Evolutionary conservation across 1,140 invertebrate genomes (phyloP), one percentile per base, ranked within the genome.

Genomic region (Brachionus angularis): DNA sequence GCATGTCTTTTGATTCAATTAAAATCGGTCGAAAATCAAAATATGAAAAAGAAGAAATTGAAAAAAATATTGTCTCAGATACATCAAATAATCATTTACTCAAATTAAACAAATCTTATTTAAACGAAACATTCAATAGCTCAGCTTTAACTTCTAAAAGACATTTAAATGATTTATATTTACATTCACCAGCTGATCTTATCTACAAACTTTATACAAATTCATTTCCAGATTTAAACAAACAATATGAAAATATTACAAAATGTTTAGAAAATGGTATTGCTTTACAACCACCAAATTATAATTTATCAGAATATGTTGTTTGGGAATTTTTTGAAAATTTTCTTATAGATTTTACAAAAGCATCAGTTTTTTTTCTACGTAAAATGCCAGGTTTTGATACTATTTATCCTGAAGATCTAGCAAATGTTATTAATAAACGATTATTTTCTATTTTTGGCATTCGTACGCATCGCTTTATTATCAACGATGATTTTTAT

Each of bases 1-100:
- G 79, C 5, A 80, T 80, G 79, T 74, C 78, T 12, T 52, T 79
- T 5, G 77, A 79, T 53, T 77, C 78, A 16, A 55, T 36, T 21
- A 10, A 12, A 3, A 80, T 80, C 79, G 79, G 79, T 10, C 74
- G 79, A 21, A 80, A 80, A 58, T 79, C 79, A 16, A 80, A 80
- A 71, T 55, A 77, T 10, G 75, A 79, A 27, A 79, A 79, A 72
- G 77, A 80, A 50, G 16, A 50, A 12, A 18, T n/a, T n/a, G n/a
- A n/a, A n/a, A n/a, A n/a, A n/a, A n/a, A n/a, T n/a, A n/a, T n/a
- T n/a, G n/a, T n/a, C n/a, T n/a, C n/a, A n/a, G n/a, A n/a, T n/a
- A n/a, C n/a, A n/a, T n/a, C n/a, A n/a, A n/a, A n/a, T n/a, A n/a
- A n/a, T n/a, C n/a, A n/a, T n/a, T n/a, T n/a, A n/a, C n/a, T n/a